Evolutionary conservation across 1,140 invertebrate species (phyloP), one percentile per base, ranked within the genome.

Genomic region (Mylabris phalerata): DNA sequence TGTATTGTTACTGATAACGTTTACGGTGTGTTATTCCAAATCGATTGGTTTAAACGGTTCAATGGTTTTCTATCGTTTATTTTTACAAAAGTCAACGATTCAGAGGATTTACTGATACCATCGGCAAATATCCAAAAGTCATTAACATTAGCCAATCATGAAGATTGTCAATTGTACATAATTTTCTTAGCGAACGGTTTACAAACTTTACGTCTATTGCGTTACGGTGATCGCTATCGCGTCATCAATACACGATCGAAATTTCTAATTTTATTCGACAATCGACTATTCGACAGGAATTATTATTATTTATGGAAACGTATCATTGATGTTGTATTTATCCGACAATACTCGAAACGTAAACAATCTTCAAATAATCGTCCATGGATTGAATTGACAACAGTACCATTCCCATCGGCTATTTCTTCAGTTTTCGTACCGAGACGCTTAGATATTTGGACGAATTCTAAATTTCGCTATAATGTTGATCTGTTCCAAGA

Each of bases 241-340:
- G 69, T 88, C 0, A 67, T 91, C 6, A 79, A 88, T 63, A 84
- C 86, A 0, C 78, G 81, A 70, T 82, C 82, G 6, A 84, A 82
- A 60, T 90, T 83, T 61, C 73, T 90, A 32, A 70, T 89, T 27
- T 71, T 89, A 0, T 78, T 89, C 60, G 87, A 90, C 68, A 70
- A 76, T 41, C 75, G 84, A 38, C 71, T 92, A 0, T 84, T 90
- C 54, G 71, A 75, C 13, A 73, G 78, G 48, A 77, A 84, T n/a
- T 74, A 86, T 58, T 78, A 83, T 63, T 87, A 88, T 63, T 64
- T 92, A 6, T 90, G 89, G 89, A 89, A 85, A 43, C 79, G 84
- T 60, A 84, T 89, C 24, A 78, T 89, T 2, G 87, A 88, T 63
- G 82, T 87, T 0, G 69, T 90, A n/a, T 90, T 90, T 55, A 75